Evolutionary conservation across 2,113 vertebrate species (phyloP).

Genomic region (Odocoileus virginianus): DNA sequence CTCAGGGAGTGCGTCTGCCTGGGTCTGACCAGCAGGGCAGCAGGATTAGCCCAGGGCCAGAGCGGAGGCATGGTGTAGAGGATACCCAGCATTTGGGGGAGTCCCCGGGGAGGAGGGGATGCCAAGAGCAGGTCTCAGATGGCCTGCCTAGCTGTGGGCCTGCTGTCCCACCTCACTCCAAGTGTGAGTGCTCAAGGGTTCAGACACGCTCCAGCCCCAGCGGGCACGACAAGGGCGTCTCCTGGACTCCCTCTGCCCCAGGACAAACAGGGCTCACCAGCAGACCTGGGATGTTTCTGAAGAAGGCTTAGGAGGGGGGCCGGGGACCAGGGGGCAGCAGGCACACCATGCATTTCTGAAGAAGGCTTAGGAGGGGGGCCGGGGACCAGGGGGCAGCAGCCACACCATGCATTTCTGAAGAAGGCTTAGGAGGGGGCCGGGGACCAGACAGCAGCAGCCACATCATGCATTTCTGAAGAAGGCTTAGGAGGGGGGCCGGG

Average conservation of each 20-base stretch:
- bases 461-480: no score
- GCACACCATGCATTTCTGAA: not conserved
- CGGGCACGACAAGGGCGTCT: not conserved
- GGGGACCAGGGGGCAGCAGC: no score
- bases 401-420: no score
- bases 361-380: no score
- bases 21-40: not conserved
- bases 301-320: not conserved
- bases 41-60: not conserved
- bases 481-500: no score
- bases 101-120: fast-evolving
- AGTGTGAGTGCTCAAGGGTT: not conserved
- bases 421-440: no score
- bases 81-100: not conserved
- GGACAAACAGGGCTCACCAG: not conserved
- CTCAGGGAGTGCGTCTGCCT: not conserved
- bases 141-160: not conserved
- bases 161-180: not conserved
- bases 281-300: not conserved
- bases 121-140: not conserved
- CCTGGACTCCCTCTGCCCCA: not conserved
- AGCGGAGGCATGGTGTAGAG: not conserved
- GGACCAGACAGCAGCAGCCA: no score
- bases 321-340: not conserved
- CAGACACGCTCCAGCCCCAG: not conserved